Evolutionary conservation across 1,140 invertebrate genomes (phyloP).

Genomic region (Macrobrachium nipponense): DNA sequence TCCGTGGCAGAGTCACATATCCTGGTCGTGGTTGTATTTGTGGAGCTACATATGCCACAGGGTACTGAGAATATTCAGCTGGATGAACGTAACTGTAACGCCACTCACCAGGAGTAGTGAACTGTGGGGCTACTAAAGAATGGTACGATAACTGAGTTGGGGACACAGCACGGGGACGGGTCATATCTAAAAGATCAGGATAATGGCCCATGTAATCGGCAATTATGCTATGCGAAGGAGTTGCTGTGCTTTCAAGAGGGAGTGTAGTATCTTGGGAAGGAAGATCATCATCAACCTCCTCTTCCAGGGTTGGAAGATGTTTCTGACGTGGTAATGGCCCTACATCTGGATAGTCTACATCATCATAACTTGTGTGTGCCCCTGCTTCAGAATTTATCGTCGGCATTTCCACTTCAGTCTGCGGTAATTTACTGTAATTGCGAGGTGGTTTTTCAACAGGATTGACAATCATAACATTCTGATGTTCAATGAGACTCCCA

Average conservation of each 20-base stretch:
- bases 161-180: slow-evolving; percentile 74
- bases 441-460: slow-evolving; percentile 70
- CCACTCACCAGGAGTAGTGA: slow-evolving; percentile 45
- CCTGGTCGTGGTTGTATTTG: slow-evolving; percentile 78
- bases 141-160: slow-evolving; percentile 61
- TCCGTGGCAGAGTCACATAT: slow-evolving; percentile 76
- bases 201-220: slow-evolving; percentile 72
- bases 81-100: slow-evolving; percentile 56
- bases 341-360: slow-evolving; percentile 58
- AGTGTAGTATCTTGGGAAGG: slow-evolving; percentile 46
- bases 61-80: slow-evolving; percentile 42
- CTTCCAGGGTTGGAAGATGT: slow-evolving; percentile 56
- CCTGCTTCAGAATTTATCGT: slow-evolving; percentile 33
- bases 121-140: slow-evolving; percentile 41
- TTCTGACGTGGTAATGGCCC: slow-evolving; percentile 29
- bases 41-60: slow-evolving; percentile 29
- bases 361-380: slow-evolving; percentile 59
- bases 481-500: slow-evolving; percentile 35
- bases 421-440: slow-evolving; percentile 66
- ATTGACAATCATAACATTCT: slow-evolving; percentile 61
- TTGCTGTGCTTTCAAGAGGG: slow-evolving; percentile 20
- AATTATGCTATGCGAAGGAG: slow-evolving; percentile 69
- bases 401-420: slow-evolving; percentile 66
- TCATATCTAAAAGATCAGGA: slow-evolving; percentile 82
- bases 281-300: slow-evolving; percentile 52